Evolutionary conservation across 1,140 invertebrate genomes (phyloP).

Genomic region (Cryptotermes secundus): DNA sequence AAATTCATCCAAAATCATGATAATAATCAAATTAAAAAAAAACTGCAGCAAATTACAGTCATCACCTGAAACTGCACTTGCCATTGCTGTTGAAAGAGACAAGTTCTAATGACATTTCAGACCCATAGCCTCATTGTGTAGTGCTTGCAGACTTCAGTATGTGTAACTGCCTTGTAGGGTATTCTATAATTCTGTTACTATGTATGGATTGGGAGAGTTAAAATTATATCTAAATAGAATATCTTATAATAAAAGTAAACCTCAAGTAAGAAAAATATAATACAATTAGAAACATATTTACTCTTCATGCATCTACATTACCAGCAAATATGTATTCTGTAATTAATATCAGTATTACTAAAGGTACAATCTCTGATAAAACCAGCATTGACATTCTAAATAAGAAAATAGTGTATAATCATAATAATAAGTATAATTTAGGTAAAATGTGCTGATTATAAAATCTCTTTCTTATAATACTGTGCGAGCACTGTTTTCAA

Average conservation of each 20-base stretch:
- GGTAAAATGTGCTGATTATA: neutral
- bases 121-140: neutral
- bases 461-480: neutral
- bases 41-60: neutral
- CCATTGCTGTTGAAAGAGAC: neutral
- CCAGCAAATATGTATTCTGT: neutral
- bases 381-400: neutral
- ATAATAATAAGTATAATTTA: neutral
- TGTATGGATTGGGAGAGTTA: too few relatives aligned
- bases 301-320: neutral
- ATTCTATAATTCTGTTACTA: neutral
- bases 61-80: neutral
- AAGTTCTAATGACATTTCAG: neutral
- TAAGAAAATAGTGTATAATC: slow-evolving; percentile 14
- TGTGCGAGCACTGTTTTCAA: neutral
- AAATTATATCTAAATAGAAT: neutral
- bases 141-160: neutral
- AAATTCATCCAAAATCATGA: slow-evolving; percentile 6
- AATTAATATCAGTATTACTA: slow-evolving; percentile 13
- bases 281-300: neutral
- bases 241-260: neutral
- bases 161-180: neutral
- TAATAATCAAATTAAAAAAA: neutral
- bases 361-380: neutral
- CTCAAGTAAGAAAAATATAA: neutral